phyloP scores from a whole-genome alignment of 2,888 invertebrate species.

The Patella caerulea region DNA sequence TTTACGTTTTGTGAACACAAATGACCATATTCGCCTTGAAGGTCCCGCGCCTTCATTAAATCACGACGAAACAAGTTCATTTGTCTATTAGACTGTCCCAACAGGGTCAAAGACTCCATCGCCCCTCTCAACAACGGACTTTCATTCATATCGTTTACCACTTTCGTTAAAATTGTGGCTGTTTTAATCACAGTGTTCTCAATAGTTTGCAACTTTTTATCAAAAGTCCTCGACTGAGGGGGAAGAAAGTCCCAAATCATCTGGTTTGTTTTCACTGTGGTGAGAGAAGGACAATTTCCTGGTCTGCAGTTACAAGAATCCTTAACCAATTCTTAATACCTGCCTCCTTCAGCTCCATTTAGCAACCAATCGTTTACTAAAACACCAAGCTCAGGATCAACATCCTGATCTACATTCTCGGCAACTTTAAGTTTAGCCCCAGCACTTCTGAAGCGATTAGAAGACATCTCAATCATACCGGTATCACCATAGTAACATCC shows the following conservation, averaged over 20 bases:
- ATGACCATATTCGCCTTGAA: constrained; percentile 1
- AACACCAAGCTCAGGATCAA: constrained; percentile 17
- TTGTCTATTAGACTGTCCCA: constrained; percentile 11
- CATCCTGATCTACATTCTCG: constrained; percentile 17
- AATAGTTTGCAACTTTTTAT: not conserved
- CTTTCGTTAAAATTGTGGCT: constrained; percentile 1
- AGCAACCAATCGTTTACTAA: constrained; percentile 19
- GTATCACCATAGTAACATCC: too few relatives aligned
- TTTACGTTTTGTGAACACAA: too few relatives aligned
- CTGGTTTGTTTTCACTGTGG: too few relatives aligned
- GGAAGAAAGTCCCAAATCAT: too few relatives aligned
- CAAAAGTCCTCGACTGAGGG: not conserved
- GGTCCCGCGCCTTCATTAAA: not conserved
- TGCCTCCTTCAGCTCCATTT: constrained; percentile 16
- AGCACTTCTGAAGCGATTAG: too few relatives aligned
- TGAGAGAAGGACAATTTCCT: constrained; percentile 13
- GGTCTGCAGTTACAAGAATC: constrained; percentile 10
- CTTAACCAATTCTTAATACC: constrained; percentile 15
- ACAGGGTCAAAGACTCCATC: not conserved
- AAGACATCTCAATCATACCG: too few relatives aligned
- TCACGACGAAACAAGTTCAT: not conserved
- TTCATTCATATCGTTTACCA: not conserved
- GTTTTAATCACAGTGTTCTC: constrained; percentile 19
- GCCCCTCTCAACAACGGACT: not conserved
- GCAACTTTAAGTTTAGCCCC: not conserved